Evolutionary conservation across 2,113 vertebrate species (phyloP), one percentile per base, ranked within the genome.

Genomic region (Panurus biarmicus): DNA sequence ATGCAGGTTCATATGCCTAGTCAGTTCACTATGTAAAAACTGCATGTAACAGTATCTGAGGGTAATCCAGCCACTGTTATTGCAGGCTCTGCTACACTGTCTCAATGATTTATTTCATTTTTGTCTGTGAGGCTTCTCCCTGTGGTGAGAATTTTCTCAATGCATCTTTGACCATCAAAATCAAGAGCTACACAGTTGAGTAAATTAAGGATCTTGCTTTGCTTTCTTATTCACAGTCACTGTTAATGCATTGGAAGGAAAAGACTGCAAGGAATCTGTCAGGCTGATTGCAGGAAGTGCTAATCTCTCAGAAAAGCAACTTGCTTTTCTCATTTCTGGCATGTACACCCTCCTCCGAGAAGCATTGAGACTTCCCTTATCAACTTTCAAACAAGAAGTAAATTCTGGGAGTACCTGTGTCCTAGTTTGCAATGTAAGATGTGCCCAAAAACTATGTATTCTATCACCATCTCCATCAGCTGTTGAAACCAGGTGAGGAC

Each of bases 181-280:
- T 54, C 42, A 20, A 54, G 53, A 57, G 16, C 78, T 62, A 7
- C 4, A n/a, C 4, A 3, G 9, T 3, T 31, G 36, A 48, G n/a
- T 70, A 57, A 40, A 42, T 66, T 31, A 15, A 14, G 11, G 36
- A 42, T 78, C 42, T 83, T 93, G 38, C 44, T 40, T 64, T 89
- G n/a, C 18, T 74, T 77, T 48, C 87, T 92, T 75, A 53, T 94
- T 62, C 84, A 17, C 94, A 99, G 99, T 98, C 77, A 97, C 98
- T 65, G 98, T 99, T 50, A 97, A 96, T 38, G 98, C 98, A 5
- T 47, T 99, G 88, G 98, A 98, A 94, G 99, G 98, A 60, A 98
- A 98, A 91, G 98, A 99, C 92, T 97, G 98, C 97, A 97, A 93
- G 67, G 98, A 98, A n/a, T 92, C 96, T n/a, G 92, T 98, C 94